Base-by-base conservation (phyloP, 1,140 invertebrate species). In the Orussus abietinus region DNA sequence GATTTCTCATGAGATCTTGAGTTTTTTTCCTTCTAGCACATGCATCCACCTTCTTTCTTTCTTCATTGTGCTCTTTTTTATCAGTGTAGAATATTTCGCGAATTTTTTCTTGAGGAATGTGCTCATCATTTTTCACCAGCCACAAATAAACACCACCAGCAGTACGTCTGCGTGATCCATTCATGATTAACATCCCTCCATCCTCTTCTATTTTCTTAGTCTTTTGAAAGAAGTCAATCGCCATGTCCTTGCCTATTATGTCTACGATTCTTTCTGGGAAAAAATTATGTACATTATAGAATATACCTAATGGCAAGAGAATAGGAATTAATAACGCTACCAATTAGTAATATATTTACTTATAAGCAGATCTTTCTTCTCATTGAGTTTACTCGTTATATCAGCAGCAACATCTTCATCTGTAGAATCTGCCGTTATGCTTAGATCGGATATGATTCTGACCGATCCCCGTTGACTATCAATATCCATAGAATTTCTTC, bases 111-210 rank as follows among this genome's bases (percentile, higher is more conserved):
- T 79, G 77, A 0, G 82, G 81, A 22, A 90, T 75, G 42, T 80
- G 75, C 33, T 80, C 72, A 56, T 90, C 82, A 55, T 81, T 77
- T 72, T 90, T 90, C 13, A 92, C 62, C 10, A 93, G 70, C 61
- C 84, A 87, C 6, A 93, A 75, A 65, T 84, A 92, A 43, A 92
- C 80, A 29, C 90, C 90, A 4, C 90, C 90, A 0, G 88, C 81
- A 13, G 88, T 92, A 57, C 90, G 77, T 45, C 88, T 77, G 38
- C 89, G 77, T 20, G 78, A 83, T 38, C 85, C 85, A 77, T 90
- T 89, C 85, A 83, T 81, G 40, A 88, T 85, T 59, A 90, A 75
- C 81, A 93, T 84, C 15, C 89, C 90, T 28, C 89, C 89, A 57
- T 82, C 78, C 44, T 80, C 80, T 74, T 92, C 88, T 41, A 90